Evolutionary conservation across 2,888 invertebrate genomes (phyloP).

Genomic region (Rhorus exstirpatorius): DNA sequence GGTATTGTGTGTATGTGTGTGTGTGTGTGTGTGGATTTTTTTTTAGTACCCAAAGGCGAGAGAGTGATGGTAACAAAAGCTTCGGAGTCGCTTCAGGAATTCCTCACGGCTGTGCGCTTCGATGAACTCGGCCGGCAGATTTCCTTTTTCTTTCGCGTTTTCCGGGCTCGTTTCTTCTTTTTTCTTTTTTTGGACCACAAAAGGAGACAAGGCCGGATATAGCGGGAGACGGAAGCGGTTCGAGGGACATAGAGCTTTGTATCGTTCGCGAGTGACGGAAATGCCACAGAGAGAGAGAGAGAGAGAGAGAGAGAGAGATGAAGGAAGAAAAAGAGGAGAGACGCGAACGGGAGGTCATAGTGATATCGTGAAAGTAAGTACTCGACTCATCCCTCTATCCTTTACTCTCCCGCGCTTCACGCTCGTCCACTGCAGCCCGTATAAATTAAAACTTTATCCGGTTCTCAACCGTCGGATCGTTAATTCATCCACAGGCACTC

Average conservation of each 20-base stretch:
- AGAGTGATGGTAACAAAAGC: constrained; percentile 55
- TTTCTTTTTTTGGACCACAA: constrained; percentile 60
- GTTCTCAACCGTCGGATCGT: constrained; percentile 77
- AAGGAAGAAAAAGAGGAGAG: constrained; percentile 16
- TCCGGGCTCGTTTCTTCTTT: constrained; percentile 43
- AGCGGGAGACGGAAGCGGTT: constrained; percentile 73
- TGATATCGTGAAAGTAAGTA: constrained; percentile 66
- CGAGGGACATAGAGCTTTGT: constrained; percentile 67
- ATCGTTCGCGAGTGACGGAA: constrained; percentile 56
- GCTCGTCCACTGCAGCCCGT: constrained; percentile 69
- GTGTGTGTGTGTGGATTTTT: constrained; percentile 5
- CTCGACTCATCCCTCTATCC: constrained; percentile 46
- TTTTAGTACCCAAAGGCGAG: constrained; percentile 18
- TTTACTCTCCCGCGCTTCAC: constrained; percentile 35
- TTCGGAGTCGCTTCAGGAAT: constrained; percentile 51
- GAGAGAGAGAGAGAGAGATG: constrained; percentile 19
- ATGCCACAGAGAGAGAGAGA: constrained; percentile 43
- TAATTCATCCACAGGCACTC: constrained; percentile 79
- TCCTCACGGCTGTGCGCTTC: constrained; percentile 52
- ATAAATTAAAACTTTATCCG: constrained; percentile 79
- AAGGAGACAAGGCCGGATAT: constrained; percentile 60
- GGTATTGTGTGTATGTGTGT: constrained; percentile 6
- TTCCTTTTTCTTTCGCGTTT: constrained; percentile 52
- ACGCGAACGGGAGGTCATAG: constrained; percentile 60
- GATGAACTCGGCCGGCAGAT: constrained; percentile 61